Base-by-base conservation (phyloP, 2,797 vertebrate genomes). In the Apogon hyalosoma region DNA sequence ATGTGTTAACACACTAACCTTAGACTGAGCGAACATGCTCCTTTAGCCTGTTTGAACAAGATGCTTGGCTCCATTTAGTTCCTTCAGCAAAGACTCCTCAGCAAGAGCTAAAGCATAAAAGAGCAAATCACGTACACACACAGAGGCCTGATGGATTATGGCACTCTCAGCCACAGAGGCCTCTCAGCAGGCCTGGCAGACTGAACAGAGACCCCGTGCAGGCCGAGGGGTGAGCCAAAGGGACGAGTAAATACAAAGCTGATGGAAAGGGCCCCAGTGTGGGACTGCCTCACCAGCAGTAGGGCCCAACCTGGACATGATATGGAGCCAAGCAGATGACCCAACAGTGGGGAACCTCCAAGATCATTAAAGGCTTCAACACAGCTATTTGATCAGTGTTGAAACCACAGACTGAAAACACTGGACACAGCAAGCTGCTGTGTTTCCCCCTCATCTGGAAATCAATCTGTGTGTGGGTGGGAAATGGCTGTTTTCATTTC, bases 201-300 rank as follows among this genome's bases (percentile, higher is more conserved):
- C 83, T 77, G 86, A 91, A 92, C 88, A 90, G 91, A 93, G 90
- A 91, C 90, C 88, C 80, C 88, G 69, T 89, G 88, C 86, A 57
- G 88, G 80, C 78, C 8, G 16, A 77, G 80, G 90, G 87, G 64
- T 85, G 89, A 91, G 84, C 82, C 79, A 86, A 79, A 88, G 90
- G 85, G 87, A 92, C 19, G 85, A 83, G 85, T 91, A 92, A 93
- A 93, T 87, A 91, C 77, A 75, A 49, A 70, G 75, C 79, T 87
- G 83, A 87, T 82, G 86, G 86, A 88, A 89, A 87, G 82, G 81
- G 80, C 82, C 83, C 68, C 86, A 66, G 16, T 73, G 78, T 63
- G 80, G 73, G 86, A 82, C 77, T 43, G 79, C 73, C 89, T 77
- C 77, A 87, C 82, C 85, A 85, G 90, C 85, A 69, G 73, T 72